Base-by-base conservation (phyloP, 2,113 vertebrate species). In the Nothobranchius kuhntae region DNA sequence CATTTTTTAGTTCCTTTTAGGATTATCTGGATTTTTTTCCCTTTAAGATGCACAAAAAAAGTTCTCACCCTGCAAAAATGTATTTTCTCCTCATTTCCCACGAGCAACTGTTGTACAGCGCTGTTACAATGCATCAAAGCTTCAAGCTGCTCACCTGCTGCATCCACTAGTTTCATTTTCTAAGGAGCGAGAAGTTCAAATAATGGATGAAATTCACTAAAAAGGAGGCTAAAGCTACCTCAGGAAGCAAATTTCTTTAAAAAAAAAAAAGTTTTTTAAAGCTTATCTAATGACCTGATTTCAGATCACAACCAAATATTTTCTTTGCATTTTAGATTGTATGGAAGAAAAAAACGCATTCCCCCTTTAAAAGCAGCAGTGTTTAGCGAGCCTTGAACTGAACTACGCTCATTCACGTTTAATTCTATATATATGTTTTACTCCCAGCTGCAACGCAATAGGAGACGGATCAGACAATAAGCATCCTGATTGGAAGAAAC, bases 371-470 rank as follows among this genome's bases (percentile, higher is more conserved):
- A 30, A 65, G 30, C 73, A 38, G 14, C 58, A 56, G 56, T 57
- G 63, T 73, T 36, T 30, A 13, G 7, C 8, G 68, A 67, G 45
- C 62, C 51, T 57, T 67, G 42, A 65, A 55, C 64, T 64, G 46
- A 68, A 50, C 65, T 36, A 13, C 15, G 1, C 15, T 61, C 7
- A 44, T 58, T 52, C 38, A 24, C 17, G 30, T 30, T 30, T 30
- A 30, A 21, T 21, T 21, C 24, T 52, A 63, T 60, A 14, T 71
- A 45, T 51, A 48, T 14, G 66, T 50, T 51, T 44, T 36, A 2
- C 38, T 69, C 58, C 60, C 78, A 42, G 69, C 52, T 51, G 38
- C 5, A 51, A 81, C 81, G 75, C 65, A 10, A 71, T 81, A 50
- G 40, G 13, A 65, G 45, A 77, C 1, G 78, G 53, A 68, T 14